Evolutionary conservation across 2,797 vertebrate species (phyloP).

Genomic region (Chromis chromis): DNA sequence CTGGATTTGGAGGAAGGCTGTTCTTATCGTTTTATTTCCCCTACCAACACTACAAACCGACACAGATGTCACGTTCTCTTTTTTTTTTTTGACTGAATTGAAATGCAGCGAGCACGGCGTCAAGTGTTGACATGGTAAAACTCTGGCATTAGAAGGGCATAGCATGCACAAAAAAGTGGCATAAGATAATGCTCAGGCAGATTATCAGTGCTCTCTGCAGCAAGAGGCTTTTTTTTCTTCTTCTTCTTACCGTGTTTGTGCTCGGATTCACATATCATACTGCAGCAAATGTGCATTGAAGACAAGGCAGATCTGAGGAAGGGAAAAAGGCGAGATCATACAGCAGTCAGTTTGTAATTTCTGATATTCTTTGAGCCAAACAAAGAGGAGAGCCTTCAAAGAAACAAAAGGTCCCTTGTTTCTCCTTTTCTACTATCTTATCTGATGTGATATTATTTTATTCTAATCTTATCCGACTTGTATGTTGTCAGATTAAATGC

Average conservation of each 20-base stretch:
- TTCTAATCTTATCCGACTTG: background rate
- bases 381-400: constrained; percentile 9
- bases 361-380: constrained; percentile 14
- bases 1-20: constrained; percentile 76
- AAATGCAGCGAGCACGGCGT: constrained; percentile 48
- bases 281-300: constrained; percentile 28
- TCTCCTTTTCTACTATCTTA: constrained; percentile 9
- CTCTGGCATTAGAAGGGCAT: constrained; percentile 62
- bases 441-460: constrained; percentile 21
- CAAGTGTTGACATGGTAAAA: constrained; percentile 62
- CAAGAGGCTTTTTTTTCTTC: constrained; percentile 44
- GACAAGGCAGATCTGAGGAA: constrained; percentile 19
- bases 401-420: constrained; percentile 1
- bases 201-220: constrained; percentile 66
- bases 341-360: constrained; percentile 29
- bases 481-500: background rate
- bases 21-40: constrained; percentile 77
- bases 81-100: constrained; percentile 39
- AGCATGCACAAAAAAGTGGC: constrained; percentile 58
- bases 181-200: constrained; percentile 67
- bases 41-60: constrained; percentile 62
- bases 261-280: constrained; percentile 48
- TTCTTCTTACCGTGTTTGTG: constrained; percentile 40
- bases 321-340: constrained; percentile 11
- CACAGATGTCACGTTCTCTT: constrained; percentile 70